Base-by-base conservation (phyloP, 2,113 vertebrate species). In the Plecturocebus donacophilus region DNA sequence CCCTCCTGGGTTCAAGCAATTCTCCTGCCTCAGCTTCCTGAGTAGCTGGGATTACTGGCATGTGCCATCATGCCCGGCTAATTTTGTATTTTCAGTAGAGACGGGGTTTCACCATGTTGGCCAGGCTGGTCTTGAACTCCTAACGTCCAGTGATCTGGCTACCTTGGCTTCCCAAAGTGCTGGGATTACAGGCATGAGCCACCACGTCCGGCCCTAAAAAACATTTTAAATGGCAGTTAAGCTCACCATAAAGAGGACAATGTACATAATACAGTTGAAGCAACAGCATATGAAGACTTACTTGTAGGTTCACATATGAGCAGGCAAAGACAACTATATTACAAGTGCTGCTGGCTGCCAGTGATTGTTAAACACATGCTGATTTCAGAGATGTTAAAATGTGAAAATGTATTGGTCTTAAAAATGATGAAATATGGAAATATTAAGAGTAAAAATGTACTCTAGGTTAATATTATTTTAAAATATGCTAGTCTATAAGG, bases 341-440 rank as follows among this genome's bases (percentile, higher is more conserved):
- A 75, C 9, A 12, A 3, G 6, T 11, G 35, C 71, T 70, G 21
- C 35, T 25, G 7, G 38, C 76, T 58, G 21, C 76, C 35, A n/a
- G 13, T 49, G 71, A 66, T 14, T 49, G 25, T 70, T 54, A 70
- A 58, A 87, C 21, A 49, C 20, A 49, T 42, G 0, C 1, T 89
- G 80, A 86, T 52, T 94, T 82, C 27, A 91, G 38, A 94, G 68
- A 40, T 73, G 11, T 61, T 88, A 81, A 77, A 97, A 61, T 89
- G 54, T 73, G 45, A 71, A 73, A 47, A 70, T 91, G 42, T 27
- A 23, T 64, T 76, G n/a, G n/a, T 80, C 10, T 90, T 83, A 42
- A 84, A 84, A 94, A 82, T 95, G 49, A 92, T 82, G 25, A 71
- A 89, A 76, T 89, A 49, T 73, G 42, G 35, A 71, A 47, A 91